Evolutionary conservation across 2,113 vertebrate species (phyloP), one percentile per base, ranked within the genome.

Genomic region (Ageneiosus marmoratus): DNA sequence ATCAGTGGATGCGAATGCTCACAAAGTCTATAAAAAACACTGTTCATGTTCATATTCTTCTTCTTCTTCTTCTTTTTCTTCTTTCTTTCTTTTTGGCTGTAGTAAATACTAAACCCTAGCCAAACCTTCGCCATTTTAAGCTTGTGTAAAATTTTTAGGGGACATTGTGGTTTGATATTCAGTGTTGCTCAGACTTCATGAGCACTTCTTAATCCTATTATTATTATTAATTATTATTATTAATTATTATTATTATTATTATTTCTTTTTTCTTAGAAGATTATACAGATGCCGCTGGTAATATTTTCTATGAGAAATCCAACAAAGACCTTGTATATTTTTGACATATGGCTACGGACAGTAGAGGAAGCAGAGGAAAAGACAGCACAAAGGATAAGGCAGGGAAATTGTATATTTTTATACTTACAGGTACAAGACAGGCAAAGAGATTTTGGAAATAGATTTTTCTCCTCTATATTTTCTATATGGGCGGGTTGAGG

Each of bases 341-440:
- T 94, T 93, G 90, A 94, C 92, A 88, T n/a, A n/a, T 88, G 87
- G 86, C 89, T 87, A 87, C 79, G 85, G 86, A 90, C 83, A 80
- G 63, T 73, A 69, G 41, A 78, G 77, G 88, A 84, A 88, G 86
- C 16, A 60, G 50, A 48, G 56, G 77, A 86, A 13, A 73, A 77
- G 79, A 87, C 13, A 51, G 72, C 22, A 77, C 58, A 72, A 80
- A 92, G 91, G 94, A 93, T 94, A 93, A 92, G 91, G 93, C 88
- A 94, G 91, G 90, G 92, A 90, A 91, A 89, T 86, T 94, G 93
- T 94, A 93, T 95, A 94, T 95, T 94, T 95, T 94, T 94, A 92
- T 94, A 95, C 92, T 91, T 90, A 90, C 89, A 89, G 88, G 91
- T 85, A 84, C 87, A 2, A 90, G 89, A 85, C 86, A 86, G 88